Evolutionary conservation across 2,888 invertebrate genomes (phyloP).

Genomic region (Aleiodes alternator): DNA sequence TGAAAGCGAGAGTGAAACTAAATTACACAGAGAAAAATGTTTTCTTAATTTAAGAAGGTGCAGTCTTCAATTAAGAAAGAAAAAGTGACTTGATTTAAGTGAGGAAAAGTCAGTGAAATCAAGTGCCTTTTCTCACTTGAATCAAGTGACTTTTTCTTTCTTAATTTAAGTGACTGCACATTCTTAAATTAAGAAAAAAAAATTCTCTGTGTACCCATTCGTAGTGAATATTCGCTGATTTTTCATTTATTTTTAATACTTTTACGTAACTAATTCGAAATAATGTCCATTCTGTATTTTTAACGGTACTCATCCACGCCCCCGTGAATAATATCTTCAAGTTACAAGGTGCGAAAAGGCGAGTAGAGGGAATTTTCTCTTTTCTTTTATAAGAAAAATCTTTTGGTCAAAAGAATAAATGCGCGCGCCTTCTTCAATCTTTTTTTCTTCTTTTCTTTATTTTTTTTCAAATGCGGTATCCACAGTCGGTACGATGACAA

Average conservation of each 20-base stretch:
- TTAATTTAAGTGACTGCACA: too few relatives aligned
- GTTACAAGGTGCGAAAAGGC: slow-evolving; percentile 47
- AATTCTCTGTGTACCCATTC: too few relatives aligned
- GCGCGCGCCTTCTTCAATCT: slow-evolving; percentile 14
- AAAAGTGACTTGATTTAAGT: too few relatives aligned
- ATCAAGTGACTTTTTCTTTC: too few relatives aligned
- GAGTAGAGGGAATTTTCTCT: slow-evolving; percentile 1
- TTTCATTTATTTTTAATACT: slow-evolving; percentile 1
- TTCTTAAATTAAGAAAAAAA: too few relatives aligned
- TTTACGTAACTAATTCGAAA: slow-evolving; percentile 10
- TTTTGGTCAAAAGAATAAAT: slow-evolving; percentile 21
- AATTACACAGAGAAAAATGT: too few relatives aligned
- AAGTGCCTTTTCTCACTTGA: too few relatives aligned
- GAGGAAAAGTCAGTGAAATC: too few relatives aligned
- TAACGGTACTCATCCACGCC: slow-evolving; percentile 36
- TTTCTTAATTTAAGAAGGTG: too few relatives aligned
- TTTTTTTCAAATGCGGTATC: slow-evolving; percentile 20
- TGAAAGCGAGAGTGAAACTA: too few relatives aligned
- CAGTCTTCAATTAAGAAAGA: too few relatives aligned
- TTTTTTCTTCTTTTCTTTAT: slow-evolving; percentile 1
- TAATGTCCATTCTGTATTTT: slow-evolving; percentile 38
- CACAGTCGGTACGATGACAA: slow-evolving; percentile 54
- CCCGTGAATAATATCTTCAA: slow-evolving; percentile 20
- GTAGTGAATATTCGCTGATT: background rate
- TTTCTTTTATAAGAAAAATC: slow-evolving; percentile 30